These are phyloP conservation scores for Carassius gibelio DNA, from an alignment of 2,113 vertebrate species.

Conservation along the genomic window DNA sequence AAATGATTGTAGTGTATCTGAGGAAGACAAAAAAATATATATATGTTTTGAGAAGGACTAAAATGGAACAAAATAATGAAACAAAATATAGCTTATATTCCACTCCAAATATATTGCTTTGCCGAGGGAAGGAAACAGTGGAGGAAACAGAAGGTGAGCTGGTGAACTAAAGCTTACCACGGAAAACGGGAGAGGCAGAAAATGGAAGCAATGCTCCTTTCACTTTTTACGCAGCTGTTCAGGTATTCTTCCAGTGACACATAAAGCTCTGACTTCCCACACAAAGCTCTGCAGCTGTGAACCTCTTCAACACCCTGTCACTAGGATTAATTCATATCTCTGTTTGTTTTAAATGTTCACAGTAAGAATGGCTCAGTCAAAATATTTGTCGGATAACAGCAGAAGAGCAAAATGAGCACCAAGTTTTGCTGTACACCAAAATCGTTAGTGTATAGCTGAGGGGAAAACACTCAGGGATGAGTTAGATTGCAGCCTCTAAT, in stretches of 20 bases:
- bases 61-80: not conserved
- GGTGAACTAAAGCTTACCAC: not conserved
- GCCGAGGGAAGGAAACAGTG: constrained; percentile 12
- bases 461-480: not conserved
- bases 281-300: constrained; percentile 46
- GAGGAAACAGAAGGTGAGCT: constrained; percentile 38
- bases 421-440: not conserved
- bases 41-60: not conserved
- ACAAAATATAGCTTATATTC: not conserved
- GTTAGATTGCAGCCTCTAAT: not conserved
- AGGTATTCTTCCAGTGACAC: constrained; percentile 58
- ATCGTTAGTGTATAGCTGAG: not conserved
- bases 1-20: not conserved
- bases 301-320: constrained; percentile 14
- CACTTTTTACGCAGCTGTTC: constrained; percentile 60
- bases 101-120: not conserved
- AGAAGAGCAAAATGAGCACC: not conserved
- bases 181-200: constrained; percentile 33
- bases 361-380: not conserved
- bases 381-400: constrained; percentile 2
- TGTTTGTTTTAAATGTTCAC: constrained; percentile 11
- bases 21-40: not conserved
- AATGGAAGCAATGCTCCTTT: constrained; percentile 43
- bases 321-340: constrained; percentile 30
- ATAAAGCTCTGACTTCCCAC: constrained; percentile 52